Base-by-base conservation (phyloP, 2,113 vertebrate genomes). In the Eolophus roseicapilla region DNA sequence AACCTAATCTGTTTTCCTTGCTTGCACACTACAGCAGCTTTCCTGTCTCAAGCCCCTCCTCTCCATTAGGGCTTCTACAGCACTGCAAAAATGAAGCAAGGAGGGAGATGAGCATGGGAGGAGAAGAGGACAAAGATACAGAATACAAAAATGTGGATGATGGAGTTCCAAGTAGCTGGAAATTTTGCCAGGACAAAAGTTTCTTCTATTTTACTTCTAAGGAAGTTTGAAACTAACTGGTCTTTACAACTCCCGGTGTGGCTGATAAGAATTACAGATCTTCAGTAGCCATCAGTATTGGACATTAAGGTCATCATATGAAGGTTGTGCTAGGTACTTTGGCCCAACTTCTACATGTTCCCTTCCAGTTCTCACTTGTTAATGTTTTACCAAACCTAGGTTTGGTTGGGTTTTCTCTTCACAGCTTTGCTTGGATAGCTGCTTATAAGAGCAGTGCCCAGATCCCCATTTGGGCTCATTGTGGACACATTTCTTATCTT, bases 1-100 rank as follows among this genome's bases (percentile, higher is more conserved):
- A 79, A 67, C 23, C n/a, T 93, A 88, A 88, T 91, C 92, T 88
- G 41, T 84, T 92, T 84, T 92, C 43, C 39, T 90, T 83, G 55
- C 82, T 84, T 92, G 37, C 53, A 79, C 39, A 86, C 65, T 49
- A 71, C 50, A 91, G n/a, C 65, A 68, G 7, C 31, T 88, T 89
- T 41, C 27, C 18, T 68, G 31, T 81, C 59, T 84, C 73, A 86
- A 88, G 27, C 31, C 25, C 57, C 41, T 93, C 76, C 60, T 93
- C 52, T 88, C 65, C 68, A 73, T 73, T 79, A 89, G 64, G 52
- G 37, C 41, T 85, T 82, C 59, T 86, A 31, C 24, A 86, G 47
- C 59, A 28, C n/a, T 88, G 47, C 20, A 81, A 17, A 88, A 79
- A 63, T n/a, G 11, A 91, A 62, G 31, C 14, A 64, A 15, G 67